Percentiles rank a stretch among this genome's conserved stretches.
phyloP scores from a whole-genome alignment of 2,113 vertebrate genomes.

The Laterallus jamaicensis region DNA sequence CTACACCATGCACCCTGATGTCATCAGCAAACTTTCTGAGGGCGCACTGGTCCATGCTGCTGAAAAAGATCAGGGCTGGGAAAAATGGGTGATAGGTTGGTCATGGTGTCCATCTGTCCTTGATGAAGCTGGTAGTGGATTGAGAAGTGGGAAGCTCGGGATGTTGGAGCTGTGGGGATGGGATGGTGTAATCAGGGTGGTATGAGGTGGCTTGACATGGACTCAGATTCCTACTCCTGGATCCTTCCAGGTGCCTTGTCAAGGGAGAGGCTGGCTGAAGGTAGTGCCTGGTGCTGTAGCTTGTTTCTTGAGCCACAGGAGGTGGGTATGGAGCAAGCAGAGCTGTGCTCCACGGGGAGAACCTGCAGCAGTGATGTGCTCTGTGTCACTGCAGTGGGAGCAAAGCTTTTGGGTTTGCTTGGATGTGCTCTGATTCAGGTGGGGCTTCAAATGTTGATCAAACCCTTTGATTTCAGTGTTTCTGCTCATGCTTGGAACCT shows the following conservation, averaged over 20 bases:
- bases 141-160: accelerated
- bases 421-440: neutral
- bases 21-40: too few relatives aligned
- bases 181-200: neutral
- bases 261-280: neutral
- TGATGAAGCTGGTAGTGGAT: neutral
- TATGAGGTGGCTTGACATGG: neutral
- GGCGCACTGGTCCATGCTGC: too few relatives aligned
- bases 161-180: accelerated
- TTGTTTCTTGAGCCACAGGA: neutral
- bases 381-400: neutral
- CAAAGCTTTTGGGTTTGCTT: accelerated
- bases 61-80: neutral
- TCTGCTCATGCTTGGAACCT: neutral
- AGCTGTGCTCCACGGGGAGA: neutral
- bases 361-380: neutral
- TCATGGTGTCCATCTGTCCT: neutral
- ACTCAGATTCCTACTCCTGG: accelerated
- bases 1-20: too few relatives aligned
- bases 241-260: neutral
- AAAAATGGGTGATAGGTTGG: accelerated
- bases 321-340: neutral
- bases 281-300: neutral
- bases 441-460: accelerated
- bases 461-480: neutral